Evolutionary conservation across 1,140 invertebrate genomes (phyloP), one percentile per base, ranked within the genome.

Genomic region (Drosophila leontia): DNA sequence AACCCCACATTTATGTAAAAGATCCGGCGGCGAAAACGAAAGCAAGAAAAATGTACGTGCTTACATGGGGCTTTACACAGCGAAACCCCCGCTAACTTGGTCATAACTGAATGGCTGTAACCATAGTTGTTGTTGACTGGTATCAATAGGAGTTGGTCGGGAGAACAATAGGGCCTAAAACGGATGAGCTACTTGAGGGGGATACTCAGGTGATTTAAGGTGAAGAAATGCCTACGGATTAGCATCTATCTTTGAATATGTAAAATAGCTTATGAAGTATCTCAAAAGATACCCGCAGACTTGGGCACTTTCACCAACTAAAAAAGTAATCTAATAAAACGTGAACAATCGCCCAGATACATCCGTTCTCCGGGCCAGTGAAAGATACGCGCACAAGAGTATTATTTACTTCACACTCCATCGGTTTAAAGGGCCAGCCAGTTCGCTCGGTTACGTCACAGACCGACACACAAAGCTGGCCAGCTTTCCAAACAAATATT

Each of bases 1-100:
- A 39, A 41, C 48, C 48, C 69, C 26, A 44, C 47, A 53, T 69
- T 79, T 71, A 45, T 59, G 57, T 56, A 84, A 74, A 65, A 80
- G 59, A 75, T 69, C 64, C 64, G 47, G 37, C 42, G 53, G 71
- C 76, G 56, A 59, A 67, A 48, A 23, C 48, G 32, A 35, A 61
- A 65, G 59, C 58, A 42, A 51, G 39, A 68, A 58, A 78, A 68
- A 61, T 70, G 69, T 83, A 86, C 84, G 80, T 86, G 82, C 64
- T 64, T 42, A 68, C 71, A 61, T 9, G 41, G 15, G 41, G 56
- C 44, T 53, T 37, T 39, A 62, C 41, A 56, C 58, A 29, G 7
- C 29, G 26, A 56, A 37, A n/a, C 57, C 48, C 34, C 34, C 62
- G 29, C 29, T 19, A 23, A 71, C 63, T 19, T 68, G 47, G 37